Evolutionary conservation across 1,140 invertebrate species (phyloP).

Genomic region (Pemphigus obesinymphae): DNA sequence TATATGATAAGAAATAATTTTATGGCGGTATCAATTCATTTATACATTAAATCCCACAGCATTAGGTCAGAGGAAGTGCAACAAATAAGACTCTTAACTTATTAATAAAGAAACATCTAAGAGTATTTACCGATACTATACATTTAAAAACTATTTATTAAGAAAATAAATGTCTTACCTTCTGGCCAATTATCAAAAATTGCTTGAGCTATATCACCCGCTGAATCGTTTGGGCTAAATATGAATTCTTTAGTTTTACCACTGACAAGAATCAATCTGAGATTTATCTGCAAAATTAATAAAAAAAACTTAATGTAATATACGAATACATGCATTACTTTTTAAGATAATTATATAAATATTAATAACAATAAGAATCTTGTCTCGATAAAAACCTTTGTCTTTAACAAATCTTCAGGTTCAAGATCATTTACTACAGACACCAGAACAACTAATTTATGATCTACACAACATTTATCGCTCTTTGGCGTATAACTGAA

Average conservation of each 20-base stretch:
- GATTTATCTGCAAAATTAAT: conserved; percentile 79
- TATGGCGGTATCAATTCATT: too few relatives aligned
- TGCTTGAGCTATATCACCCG: conserved; percentile 95
- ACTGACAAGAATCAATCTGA: conserved; percentile 93
- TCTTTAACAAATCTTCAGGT: conserved; percentile 13
- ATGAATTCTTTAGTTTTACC: conserved; percentile 98
- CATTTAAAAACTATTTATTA: too few relatives aligned
- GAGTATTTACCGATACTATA: too few relatives aligned
- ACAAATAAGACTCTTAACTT: too few relatives aligned
- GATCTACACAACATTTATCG: background rate
- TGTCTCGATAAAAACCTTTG: background rate
- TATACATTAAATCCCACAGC: too few relatives aligned
- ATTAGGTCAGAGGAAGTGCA: too few relatives aligned
- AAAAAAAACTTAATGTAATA: too few relatives aligned
- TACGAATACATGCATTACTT: too few relatives aligned
- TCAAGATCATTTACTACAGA: background rate
- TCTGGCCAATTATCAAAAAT: conserved; percentile 98
- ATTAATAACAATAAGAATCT: background rate
- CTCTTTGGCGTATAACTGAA: conserved; percentile 19
- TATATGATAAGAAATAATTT: too few relatives aligned
- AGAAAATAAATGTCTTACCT: conserved; percentile 64
- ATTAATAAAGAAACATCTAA: too few relatives aligned
- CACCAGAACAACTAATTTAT: background rate
- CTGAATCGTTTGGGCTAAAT: conserved; percentile 93
- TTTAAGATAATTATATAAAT: too few relatives aligned